Conservation (phyloP, 2,797 vertebrate species). For the Paratrypauchen microcephalus region DNA sequence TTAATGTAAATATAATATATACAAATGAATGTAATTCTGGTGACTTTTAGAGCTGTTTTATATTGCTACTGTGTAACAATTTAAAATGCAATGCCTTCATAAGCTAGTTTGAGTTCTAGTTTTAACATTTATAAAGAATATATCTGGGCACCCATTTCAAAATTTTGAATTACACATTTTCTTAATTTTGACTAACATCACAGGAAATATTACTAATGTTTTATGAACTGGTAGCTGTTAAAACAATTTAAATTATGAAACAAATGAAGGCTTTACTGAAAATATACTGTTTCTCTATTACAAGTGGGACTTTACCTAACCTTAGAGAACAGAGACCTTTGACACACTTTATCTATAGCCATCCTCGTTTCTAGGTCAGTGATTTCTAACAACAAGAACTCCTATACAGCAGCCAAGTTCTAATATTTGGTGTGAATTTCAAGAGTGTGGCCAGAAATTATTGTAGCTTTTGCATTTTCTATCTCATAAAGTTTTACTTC, state of each 20-base stretch:
- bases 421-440: background rate
- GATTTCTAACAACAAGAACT: background rate
- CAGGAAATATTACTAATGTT: background rate
- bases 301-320: background rate
- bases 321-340: background rate
- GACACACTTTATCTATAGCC: background rate
- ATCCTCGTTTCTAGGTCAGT: constrained; percentile 9
- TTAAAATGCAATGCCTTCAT: background rate
- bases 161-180: background rate
- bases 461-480: background rate
- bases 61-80: background rate
- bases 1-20: background rate
- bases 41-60: too few relatives aligned
- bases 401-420: background rate
- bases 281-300: background rate
- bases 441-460: background rate
- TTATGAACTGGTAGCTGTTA: background rate
- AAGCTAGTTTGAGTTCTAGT: background rate
- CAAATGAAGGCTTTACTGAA: background rate
- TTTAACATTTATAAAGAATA: background rate
- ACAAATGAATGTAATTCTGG: too few relatives aligned
- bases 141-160: background rate
- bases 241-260: background rate
- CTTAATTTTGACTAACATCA: background rate
- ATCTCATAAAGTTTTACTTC: too few relatives aligned